Base-by-base conservation (phyloP, 2,113 vertebrate genomes). In the Machaerirhynchus nigripectus region DNA sequence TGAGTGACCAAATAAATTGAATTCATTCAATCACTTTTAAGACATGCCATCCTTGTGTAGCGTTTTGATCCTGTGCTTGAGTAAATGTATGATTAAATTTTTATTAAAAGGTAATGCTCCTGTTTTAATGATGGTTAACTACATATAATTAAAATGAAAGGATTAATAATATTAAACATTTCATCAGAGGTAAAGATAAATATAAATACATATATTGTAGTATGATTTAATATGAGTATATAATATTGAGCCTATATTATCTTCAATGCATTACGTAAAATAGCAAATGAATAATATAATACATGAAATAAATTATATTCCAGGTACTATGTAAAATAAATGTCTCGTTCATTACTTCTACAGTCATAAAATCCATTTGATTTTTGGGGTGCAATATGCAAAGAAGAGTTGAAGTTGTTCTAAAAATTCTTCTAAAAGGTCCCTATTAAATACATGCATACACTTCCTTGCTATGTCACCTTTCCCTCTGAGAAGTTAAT, bases 81-180 rank as follows among this genome's bases (percentile, higher is more conserved):
- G 88, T 87, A 92, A 89, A 85, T 75, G 74, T 86, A 87, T 90
- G 82, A 97, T 95, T 96, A 94, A 96, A 96, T 74, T 94, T 95
- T 95, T 96, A 97, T 97, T 96, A 93, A 97, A 97, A 97, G 83
- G 87, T 74, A 91, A 95, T 96, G 49, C 73, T 95, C 71, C 89
- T 40, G 56, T 87, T 96, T 94, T 95, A 97, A 97, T 97, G 89
- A 95, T 23, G 53, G 81, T 65, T 94, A 97, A 97, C 96, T 96
- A 90, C 60, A 90, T 90, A 87, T 95, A 86, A 96, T 95, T 97
- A 96, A 94, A 95, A 94, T 56, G 53, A 90, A 86, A 96, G 78
- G 27, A 95, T 95, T 97, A 96, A 90, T 93, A 95, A 95, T 91
- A 96, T 96, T 96, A 97, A 96, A 96, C 92, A 97, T 96, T 91